Base-by-base conservation (phyloP, 1,140 invertebrate genomes). In the Drosophila pallidifrons region DNA sequence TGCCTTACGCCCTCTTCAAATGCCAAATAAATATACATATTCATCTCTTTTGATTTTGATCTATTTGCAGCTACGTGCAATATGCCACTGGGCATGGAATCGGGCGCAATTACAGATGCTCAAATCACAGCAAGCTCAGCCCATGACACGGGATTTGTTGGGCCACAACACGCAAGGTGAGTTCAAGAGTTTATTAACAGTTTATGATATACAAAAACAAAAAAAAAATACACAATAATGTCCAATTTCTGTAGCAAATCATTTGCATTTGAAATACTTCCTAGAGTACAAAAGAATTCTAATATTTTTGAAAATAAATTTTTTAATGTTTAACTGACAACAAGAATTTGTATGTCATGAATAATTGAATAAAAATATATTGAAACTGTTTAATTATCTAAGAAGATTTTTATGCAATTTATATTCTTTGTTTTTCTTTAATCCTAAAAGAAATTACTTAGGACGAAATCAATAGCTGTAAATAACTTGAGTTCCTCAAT, bases 151-250 rank as follows among this genome's bases (percentile, higher is more conserved):
- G 97, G 97, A 91, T 97, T 96, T 85, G 97, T 98, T 67, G 97
- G 97, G 47, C 97, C 97, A 13, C 96, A 98, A 92, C 98, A 97
- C 93, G 97, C 96, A 87, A 96, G 97, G 97, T 98, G 94, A 94
- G 82, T 77, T 38, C 7, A 38, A 38, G 2, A 38, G 7, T 38
- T 38, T 8, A 6, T 32, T 3, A 25, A 25, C 20, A 25, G 20
- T 25, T 25, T 25, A 4, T 25, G 0, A 25, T 25, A 25, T 25
- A 25, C 0, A 15, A 20, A 25, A 4, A 25, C 20, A 4, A 25
- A 0, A 25, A 25, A 3, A 25, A 25, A 25, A 4, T 25, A 4
- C 3, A 25, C 20, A 25, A 25, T 25, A 32, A 32, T 32, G 7
- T 32, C 6, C 30, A 32, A 32, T 7, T 32, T 32, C 5, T 32